Percentiles rank a stretch among this genome's conserved stretches.
Conservation (phyloP, 2,797 vertebrate genomes). For the Coreius guichenoti region DNA sequence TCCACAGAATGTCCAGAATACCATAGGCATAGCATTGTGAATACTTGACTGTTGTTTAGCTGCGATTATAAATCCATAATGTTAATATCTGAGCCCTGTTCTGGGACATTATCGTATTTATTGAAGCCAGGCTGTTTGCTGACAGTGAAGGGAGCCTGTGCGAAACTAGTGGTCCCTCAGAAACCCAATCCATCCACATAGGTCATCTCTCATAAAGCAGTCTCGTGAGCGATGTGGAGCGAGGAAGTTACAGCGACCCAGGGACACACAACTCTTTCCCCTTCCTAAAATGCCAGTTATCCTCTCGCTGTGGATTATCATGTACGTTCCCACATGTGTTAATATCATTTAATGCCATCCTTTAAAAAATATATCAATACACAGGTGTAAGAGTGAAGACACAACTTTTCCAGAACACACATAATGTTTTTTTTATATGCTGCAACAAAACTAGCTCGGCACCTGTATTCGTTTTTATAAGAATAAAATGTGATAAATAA, state of each 20-base stretch:
- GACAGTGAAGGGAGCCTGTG: conserved; percentile 15
- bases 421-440: neutral
- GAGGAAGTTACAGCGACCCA: conserved; percentile 72
- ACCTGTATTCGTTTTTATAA: neutral
- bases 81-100: neutral
- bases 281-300: conserved; percentile 61
- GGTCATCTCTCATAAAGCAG: conserved; percentile 76
- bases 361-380: conserved; percentile 36
- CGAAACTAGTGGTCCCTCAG: conserved; percentile 65
- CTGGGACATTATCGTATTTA: conserved; percentile 7
- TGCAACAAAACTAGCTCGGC: neutral
- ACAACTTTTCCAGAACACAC: conserved; percentile 2
- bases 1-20: neutral
- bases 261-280: conserved; percentile 75
- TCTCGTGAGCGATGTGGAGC: conserved; percentile 71
- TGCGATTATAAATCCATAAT: conserved; percentile 7
- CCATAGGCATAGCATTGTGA: neutral
- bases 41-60: neutral
- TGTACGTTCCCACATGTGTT: conserved; percentile 44
- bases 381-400: conserved; percentile 36
- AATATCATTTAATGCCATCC: conserved; percentile 42
- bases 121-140: conserved; percentile 14
- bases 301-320: conserved; percentile 62
- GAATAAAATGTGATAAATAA: neutral
- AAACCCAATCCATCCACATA: conserved; percentile 72